Evolutionary conservation across 2,888 invertebrate genomes (phyloP), one percentile per base, ranked within the genome.

Genomic region (Scotopteryx bipunctaria): DNA sequence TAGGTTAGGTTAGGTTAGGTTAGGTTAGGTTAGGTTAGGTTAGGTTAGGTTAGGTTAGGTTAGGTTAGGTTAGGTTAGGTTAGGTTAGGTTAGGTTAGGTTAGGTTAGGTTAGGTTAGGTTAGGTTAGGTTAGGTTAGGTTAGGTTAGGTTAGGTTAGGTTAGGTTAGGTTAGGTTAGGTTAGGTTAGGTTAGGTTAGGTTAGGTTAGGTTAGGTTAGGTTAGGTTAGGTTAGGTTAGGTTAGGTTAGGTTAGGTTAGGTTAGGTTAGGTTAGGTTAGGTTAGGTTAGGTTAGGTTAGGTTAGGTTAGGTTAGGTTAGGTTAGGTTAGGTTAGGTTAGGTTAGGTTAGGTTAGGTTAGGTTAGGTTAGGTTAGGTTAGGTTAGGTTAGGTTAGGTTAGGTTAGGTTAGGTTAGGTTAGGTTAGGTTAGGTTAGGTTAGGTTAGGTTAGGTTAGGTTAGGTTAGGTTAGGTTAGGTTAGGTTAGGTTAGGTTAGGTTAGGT

Each of bases 311-410:
- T 61, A 61, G 61, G 57, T 57, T 57, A 61, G 57, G 57, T 61
- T 61, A 58, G 61, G 61, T 59, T 59, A 62, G 59, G 62, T 59
- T 62, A 57, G 57, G 57, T 57, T 56, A 62, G 59, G 59, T 59
- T 57, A 57, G 62, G 62, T 59, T 59, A 62, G 62, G 61, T 61
- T 61, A 58, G 61, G 57, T 61, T 58, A 55, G 55, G 55, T 53
- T 53, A 56, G 59, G 53, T 59, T 59, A 54, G 55, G 55, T 56
- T 59, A 55, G 61, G 59, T 61, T 61, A 55, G 58, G 57, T 57
- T 53, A 52, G 59, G 52, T 61, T 48, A 55, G 56, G 59, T 55
- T 57, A 55, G 55, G 53, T 51, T 57, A 55, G 50, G 55, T 53
- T 57, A 50, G 57, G 55, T 53, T 52, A 52, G 57, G 45, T 53